Evolutionary conservation across 2,888 invertebrate species (phyloP).

Genomic region (Pseudococcus viburni): DNA sequence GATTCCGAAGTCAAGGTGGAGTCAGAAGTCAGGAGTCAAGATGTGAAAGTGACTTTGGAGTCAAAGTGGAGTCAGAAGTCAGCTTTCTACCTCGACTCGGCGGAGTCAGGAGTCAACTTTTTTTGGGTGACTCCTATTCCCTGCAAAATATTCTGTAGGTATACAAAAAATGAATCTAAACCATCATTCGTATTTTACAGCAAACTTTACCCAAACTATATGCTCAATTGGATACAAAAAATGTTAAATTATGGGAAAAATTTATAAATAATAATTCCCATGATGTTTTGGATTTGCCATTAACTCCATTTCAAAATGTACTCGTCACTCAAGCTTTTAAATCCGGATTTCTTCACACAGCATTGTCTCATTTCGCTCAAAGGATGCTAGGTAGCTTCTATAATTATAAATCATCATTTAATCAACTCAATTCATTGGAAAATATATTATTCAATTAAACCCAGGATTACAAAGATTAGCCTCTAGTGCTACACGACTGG

Average conservation of each 20-base stretch:
- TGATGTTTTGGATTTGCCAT: conserved; percentile 73
- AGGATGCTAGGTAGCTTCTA: conserved; percentile 67
- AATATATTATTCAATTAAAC: neutral
- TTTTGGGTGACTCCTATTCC: no score
- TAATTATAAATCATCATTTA: neutral
- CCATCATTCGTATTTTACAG: conserved; percentile 71
- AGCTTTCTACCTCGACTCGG: no score
- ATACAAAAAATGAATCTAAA: neutral
- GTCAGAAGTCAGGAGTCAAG: no score
- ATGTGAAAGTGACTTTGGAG: no score
- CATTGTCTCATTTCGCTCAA: conserved; percentile 80
- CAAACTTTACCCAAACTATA: conserved; percentile 77
- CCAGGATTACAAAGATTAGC: conserved; percentile 75
- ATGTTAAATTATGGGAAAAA: conserved; percentile 78
- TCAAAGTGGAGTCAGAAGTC: no score
- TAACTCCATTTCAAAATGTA: conserved; percentile 86
- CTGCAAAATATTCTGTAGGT: no score
- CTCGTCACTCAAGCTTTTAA: conserved; percentile 84
- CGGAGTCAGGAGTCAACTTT: no score
- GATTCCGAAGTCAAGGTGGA: no score
- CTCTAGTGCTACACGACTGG: conserved; percentile 76
- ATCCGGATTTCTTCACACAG: conserved; percentile 86
- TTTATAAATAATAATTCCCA: conserved; percentile 77
- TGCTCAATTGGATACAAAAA: conserved; percentile 76
- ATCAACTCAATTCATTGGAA: neutral